Evolutionary conservation across 2,113 vertebrate genomes (phyloP).

Genomic region (Oryzias curvinotus): DNA sequence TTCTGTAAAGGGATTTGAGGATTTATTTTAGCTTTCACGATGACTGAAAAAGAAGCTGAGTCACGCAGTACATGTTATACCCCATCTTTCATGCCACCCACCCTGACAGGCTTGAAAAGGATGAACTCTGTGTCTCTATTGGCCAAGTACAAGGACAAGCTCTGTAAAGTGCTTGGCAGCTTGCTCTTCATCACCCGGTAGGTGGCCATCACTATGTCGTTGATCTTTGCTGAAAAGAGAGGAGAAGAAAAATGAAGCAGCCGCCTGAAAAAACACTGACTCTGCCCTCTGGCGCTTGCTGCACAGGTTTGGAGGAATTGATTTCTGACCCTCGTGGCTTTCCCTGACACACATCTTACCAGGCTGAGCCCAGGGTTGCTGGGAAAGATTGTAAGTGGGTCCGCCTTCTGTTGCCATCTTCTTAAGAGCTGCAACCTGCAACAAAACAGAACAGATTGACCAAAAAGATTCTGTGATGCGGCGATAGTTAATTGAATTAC

Average conservation of each 20-base stretch:
- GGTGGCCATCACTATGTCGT: conserved; percentile 87
- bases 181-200: conserved; percentile 94
- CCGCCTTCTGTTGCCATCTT: conserved; percentile 93
- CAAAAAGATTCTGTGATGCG: not conserved
- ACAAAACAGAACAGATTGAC: conserved; percentile 8
- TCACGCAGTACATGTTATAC: conserved; percentile 17
- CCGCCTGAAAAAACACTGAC: conserved; percentile 40
- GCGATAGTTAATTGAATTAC: conserved; percentile 9
- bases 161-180: conserved; percentile 88
- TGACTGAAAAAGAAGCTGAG: conserved; percentile 20
- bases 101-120: conserved; percentile 95
- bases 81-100: conserved; percentile 72
- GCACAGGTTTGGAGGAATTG: conserved; percentile 57
- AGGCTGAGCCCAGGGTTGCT: conserved; percentile 97
- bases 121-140: conserved; percentile 98
- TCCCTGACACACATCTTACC: conserved; percentile 77
- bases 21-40: conserved; percentile 29
- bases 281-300: conserved; percentile 42
- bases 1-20: not conserved
- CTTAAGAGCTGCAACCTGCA: conserved; percentile 89
- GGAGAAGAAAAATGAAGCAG: conserved; percentile 2
- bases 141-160: conserved; percentile 94
- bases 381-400: conserved; percentile 89
- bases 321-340: conserved; percentile 19
- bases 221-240: conserved; percentile 88